phyloP scores from a whole-genome alignment of 1,140 invertebrate species.

The Periplaneta americana region DNA sequence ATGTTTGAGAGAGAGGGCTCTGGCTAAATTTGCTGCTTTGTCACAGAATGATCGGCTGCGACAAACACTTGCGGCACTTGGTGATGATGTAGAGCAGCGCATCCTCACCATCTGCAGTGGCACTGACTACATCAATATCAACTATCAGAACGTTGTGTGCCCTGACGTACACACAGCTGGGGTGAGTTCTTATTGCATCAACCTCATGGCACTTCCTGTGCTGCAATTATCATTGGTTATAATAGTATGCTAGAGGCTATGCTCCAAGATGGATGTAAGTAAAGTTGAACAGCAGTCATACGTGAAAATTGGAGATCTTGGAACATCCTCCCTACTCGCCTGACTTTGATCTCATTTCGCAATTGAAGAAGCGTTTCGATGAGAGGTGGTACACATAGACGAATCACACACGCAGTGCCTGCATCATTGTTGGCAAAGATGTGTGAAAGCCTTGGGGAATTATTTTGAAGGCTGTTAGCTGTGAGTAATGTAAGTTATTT shows the following conservation, averaged over 20 bases:
- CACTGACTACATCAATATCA: constrained; percentile 63
- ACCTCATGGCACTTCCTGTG: background rate
- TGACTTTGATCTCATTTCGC: too few species aligned
- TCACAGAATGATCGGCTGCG: constrained; percentile 42
- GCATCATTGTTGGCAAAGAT: background rate
- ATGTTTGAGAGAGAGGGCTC: background rate
- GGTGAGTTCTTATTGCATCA: constrained; percentile 29
- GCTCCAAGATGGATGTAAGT: too few species aligned
- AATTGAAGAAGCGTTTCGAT: too few species aligned
- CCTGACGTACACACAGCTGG: constrained; percentile 50
- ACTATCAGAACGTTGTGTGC: constrained; percentile 57
- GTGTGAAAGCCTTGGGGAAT: too few species aligned
- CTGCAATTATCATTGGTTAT: background rate
- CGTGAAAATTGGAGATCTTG: too few species aligned
- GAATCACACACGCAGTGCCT: background rate
- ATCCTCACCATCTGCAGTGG: constrained; percentile 60
- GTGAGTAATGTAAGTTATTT: too few species aligned
- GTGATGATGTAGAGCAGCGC: constrained; percentile 49
- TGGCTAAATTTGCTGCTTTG: too few species aligned
- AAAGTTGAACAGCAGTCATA: too few species aligned
- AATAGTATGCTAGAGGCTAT: too few species aligned
- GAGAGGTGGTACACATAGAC: too few species aligned
- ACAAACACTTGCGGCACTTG: constrained; percentile 41
- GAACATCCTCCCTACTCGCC: too few species aligned
- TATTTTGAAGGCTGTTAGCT: too few species aligned